Evolutionary conservation across 64 coral and sea anemone genomes (phyloP).

Genomic region (Platygyra sinensis): DNA sequence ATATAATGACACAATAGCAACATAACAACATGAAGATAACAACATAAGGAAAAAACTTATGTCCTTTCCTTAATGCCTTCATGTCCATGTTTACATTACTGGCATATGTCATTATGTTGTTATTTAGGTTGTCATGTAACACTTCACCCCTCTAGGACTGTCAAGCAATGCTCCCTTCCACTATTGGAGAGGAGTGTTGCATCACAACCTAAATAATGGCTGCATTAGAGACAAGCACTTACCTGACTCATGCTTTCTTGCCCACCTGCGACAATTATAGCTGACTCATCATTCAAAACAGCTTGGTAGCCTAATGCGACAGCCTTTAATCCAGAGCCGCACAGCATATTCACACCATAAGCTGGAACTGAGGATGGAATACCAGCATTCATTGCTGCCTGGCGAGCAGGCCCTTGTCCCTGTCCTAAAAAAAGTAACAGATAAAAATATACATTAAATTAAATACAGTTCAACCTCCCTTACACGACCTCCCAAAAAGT

Average conservation of each 20-base stretch:
- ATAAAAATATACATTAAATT: not conserved
- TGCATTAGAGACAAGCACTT: not conserved
- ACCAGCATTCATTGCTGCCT: constrained; percentile 93
- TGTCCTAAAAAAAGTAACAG: constrained; percentile 54
- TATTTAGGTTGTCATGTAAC: too few relatives aligned
- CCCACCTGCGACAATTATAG: constrained; percentile 84
- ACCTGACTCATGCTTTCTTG: constrained; percentile 99
- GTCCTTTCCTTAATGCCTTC: not conserved
- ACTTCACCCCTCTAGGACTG: too few relatives aligned
- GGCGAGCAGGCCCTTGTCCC: constrained; percentile 95
- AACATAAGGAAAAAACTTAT: too few relatives aligned
- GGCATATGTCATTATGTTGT: too few relatives aligned
- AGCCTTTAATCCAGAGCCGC: constrained; percentile 93
- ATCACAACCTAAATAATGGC: too few relatives aligned
- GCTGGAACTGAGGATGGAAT: constrained; percentile 81
- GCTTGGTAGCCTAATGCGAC: constrained; percentile 96
- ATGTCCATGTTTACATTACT: too few relatives aligned
- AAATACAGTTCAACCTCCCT: too few relatives aligned
- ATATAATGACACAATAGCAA: too few relatives aligned
- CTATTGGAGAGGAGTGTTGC: too few relatives aligned
- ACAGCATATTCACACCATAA: constrained; percentile 96
- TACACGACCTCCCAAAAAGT: too few relatives aligned
- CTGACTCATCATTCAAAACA: constrained; percentile 70
- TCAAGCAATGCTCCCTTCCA: too few relatives aligned
- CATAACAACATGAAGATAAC: too few relatives aligned